Conservation (phyloP, 2,888 invertebrate species). For the Callimorpha dominula region DNA sequence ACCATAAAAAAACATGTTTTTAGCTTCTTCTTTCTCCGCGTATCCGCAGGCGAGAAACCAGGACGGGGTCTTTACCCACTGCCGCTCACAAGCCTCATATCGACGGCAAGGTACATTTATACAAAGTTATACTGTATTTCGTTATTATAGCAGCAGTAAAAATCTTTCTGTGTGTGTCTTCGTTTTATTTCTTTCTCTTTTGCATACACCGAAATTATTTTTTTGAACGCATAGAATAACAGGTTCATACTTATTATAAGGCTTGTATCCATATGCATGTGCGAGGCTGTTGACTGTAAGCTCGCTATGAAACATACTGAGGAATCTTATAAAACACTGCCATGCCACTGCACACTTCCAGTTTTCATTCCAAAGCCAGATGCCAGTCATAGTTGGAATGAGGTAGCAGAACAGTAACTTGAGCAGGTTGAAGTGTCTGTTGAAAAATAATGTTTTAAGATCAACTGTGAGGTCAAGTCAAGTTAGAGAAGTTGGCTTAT, state of each 20-base stretch:
- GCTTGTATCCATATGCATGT: constrained; percentile 89
- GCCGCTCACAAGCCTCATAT: no score
- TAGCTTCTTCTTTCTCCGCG: no score
- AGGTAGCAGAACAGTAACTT: constrained; percentile 91
- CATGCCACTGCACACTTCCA: constrained; percentile 90
- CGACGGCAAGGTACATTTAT: no score
- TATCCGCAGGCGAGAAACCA: no score
- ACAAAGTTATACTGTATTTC: no score
- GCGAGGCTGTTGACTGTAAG: constrained; percentile 96
- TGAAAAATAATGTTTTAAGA: constrained; percentile 13
- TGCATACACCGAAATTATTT: background rate
- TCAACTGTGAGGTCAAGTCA: background rate
- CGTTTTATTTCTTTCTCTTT: background rate
- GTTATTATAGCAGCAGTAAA: no score
- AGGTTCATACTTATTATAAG: constrained; percentile 75
- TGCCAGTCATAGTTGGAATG: constrained; percentile 90
- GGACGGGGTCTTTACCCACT: no score
- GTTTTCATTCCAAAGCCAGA: constrained; percentile 90
- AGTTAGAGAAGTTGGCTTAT: background rate
- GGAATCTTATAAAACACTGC: constrained; percentile 91
- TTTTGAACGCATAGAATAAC: background rate
- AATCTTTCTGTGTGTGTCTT: background rate
- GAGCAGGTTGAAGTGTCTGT: constrained; percentile 89
- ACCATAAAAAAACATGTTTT: no score
- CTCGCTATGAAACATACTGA: constrained; percentile 92